These are phyloP conservation scores for Alentia gelatinosa DNA, from an alignment of 2,888 invertebrate genomes.

Conservation along the genomic window DNA sequence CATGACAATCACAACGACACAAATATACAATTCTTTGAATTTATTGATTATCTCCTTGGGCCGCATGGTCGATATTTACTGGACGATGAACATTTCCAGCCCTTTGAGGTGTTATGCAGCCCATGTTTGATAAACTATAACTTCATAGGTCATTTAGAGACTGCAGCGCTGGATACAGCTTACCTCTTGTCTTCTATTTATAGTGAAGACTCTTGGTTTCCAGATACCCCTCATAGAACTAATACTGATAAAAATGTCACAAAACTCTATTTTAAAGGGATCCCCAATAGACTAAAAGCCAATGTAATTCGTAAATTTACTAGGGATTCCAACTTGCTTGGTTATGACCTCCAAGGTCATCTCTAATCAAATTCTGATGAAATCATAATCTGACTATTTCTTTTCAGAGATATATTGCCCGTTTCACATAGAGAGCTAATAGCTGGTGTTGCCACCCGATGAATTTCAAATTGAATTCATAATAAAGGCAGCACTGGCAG, in stretches of 20 bases:
- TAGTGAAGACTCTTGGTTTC: background rate
- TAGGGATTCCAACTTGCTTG: background rate
- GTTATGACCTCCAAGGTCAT: background rate
- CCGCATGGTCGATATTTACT: background rate
- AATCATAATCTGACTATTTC: too few species aligned
- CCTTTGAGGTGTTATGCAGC: background rate
- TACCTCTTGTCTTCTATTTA: background rate
- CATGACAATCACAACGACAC: background rate
- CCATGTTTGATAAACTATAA: background rate
- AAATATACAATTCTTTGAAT: background rate
- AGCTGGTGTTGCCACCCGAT: too few species aligned
- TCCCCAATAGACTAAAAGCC: background rate
- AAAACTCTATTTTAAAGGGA: background rate
- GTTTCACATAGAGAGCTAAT: too few species aligned
- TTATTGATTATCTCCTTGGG: background rate
- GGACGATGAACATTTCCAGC: background rate
- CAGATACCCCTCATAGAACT: background rate
- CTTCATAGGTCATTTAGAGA: background rate
- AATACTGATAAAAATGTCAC: background rate
- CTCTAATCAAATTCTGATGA: too few species aligned
- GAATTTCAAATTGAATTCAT: too few species aligned
- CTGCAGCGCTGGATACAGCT: background rate
- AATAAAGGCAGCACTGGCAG: too few species aligned
- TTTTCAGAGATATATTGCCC: too few species aligned
- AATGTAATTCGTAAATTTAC: background rate